A percentile compares a stretch with the other conserved stretches of the same genome.
Evolutionary conservation across 2,797 vertebrate species (phyloP).

Genomic region (Hemibagrus guttatus): DNA sequence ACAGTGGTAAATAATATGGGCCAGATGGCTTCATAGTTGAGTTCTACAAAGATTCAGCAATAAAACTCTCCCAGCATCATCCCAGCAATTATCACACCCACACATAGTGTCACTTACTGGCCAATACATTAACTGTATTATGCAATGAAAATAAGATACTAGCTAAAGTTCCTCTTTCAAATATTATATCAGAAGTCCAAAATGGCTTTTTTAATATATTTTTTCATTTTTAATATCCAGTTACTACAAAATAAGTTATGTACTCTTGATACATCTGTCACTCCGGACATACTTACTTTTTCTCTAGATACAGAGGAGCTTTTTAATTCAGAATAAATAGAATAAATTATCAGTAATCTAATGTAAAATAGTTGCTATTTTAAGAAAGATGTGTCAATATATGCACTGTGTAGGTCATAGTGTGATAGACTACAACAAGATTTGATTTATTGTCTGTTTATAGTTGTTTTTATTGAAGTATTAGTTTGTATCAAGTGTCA

Average conservation of each 20-base stretch:
- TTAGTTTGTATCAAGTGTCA: neutral
- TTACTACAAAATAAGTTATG: neutral
- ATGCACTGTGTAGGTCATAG: neutral
- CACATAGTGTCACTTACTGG: neutral
- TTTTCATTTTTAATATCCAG: neutral
- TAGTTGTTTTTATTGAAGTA: neutral
- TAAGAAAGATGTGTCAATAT: neutral
- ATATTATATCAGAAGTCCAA: neutral
- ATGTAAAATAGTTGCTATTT: neutral
- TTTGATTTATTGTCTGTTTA: neutral
- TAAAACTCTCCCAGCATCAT: neutral
- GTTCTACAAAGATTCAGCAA: neutral
- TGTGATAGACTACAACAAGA: neutral
- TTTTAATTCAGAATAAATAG: neutral
- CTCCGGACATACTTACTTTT: neutral
- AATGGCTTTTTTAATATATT: neutral
- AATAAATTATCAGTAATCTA: neutral
- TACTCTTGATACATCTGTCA: neutral
- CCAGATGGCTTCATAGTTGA: conserved; percentile 13
- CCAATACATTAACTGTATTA: neutral
- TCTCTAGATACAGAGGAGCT: no score
- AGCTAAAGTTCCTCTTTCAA: neutral
- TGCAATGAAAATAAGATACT: neutral
- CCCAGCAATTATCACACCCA: conserved; percentile 1
- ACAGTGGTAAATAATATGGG: neutral